A percentile compares a stretch with the other conserved stretches of the same genome.
phyloP scores from a whole-genome alignment of 2,888 invertebrate genomes.

The Cetonia aurata region DNA sequence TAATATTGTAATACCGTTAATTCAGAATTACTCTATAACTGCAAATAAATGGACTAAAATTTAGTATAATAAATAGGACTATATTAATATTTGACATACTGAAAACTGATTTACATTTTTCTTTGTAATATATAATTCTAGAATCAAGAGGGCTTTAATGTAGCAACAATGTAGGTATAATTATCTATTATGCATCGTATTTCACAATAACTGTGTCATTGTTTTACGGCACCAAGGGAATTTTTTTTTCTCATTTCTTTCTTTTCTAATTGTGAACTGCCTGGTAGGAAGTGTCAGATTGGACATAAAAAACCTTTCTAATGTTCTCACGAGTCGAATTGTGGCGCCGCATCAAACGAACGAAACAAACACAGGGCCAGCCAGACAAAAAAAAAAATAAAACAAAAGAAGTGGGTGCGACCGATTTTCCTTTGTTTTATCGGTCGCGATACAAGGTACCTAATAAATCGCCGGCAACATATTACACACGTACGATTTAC shows the following conservation, averaged over 20 bases:
- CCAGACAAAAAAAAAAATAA: constrained; percentile 25
- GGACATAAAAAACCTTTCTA: constrained; percentile 32
- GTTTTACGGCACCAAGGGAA: too few relatives aligned
- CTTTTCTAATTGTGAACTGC: constrained; percentile 1
- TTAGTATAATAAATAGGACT: too few relatives aligned
- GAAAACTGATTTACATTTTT: too few relatives aligned
- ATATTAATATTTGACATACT: too few relatives aligned
- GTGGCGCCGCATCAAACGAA: constrained; percentile 23
- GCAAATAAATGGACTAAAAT: too few relatives aligned
- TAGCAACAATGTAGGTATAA: too few relatives aligned
- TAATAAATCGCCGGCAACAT: constrained; percentile 38
- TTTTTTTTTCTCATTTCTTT: constrained; percentile 10
- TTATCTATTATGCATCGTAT: too few relatives aligned
- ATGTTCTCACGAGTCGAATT: constrained; percentile 23
- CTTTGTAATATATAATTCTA: too few relatives aligned
- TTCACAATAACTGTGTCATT: too few relatives aligned
- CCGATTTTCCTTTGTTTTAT: constrained; percentile 40
- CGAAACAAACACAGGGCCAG: not conserved
- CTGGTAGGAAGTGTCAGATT: constrained; percentile 17
- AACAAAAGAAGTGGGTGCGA: constrained; percentile 39
- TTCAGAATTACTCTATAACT: too few relatives aligned
- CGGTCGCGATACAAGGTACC: constrained; percentile 25
- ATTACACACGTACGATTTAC: constrained; percentile 34
- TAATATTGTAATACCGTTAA: too few relatives aligned
- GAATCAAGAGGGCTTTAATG: too few relatives aligned